phyloP scores from a whole-genome alignment of 37 sponge, comb jelly and placozoan genomes.

The Agelas oroides region DNA sequence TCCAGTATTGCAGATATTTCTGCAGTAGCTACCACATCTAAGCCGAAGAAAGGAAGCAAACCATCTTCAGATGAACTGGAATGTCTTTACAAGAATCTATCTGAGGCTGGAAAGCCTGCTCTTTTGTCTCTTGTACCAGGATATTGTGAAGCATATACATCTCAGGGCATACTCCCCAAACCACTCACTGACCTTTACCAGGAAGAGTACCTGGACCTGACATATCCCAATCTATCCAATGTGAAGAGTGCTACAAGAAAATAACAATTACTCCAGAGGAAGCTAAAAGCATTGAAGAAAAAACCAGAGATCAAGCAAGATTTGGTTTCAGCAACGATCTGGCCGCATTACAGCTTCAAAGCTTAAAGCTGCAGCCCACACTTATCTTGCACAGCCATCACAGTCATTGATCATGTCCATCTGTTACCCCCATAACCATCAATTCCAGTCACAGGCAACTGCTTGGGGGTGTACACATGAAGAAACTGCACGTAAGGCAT shows the following conservation, averaged over 20 bases:
- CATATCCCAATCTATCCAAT: conserved; percentile 46
- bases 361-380: conserved; percentile 47
- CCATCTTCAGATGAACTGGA: conserved; percentile 43
- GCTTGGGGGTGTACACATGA: conserved; percentile 56
- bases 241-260: conserved; percentile 38
- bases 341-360: conserved; percentile 71
- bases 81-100: conserved; percentile 20
- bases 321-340: conserved; percentile 63
- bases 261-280: conserved; percentile 24
- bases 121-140: conserved; percentile 55
- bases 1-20: neutral
- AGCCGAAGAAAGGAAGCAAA: neutral
- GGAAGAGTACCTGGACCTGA: conserved; percentile 3
- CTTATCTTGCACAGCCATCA: conserved; percentile 49
- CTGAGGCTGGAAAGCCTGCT: conserved; percentile 46
- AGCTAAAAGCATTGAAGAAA: conserved; percentile 47
- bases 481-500: conserved; percentile 28
- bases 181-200: conserved; percentile 40
- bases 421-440: conserved; percentile 48
- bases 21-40: neutral
- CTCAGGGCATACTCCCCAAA: conserved; percentile 37
- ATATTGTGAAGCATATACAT: conserved; percentile 33
- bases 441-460: conserved; percentile 25
- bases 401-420: conserved; percentile 44
- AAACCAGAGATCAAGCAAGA: conserved; percentile 39